phyloP scores from a whole-genome alignment of 2,797 vertebrate genomes.

The Acanthopagrus latus region DNA sequence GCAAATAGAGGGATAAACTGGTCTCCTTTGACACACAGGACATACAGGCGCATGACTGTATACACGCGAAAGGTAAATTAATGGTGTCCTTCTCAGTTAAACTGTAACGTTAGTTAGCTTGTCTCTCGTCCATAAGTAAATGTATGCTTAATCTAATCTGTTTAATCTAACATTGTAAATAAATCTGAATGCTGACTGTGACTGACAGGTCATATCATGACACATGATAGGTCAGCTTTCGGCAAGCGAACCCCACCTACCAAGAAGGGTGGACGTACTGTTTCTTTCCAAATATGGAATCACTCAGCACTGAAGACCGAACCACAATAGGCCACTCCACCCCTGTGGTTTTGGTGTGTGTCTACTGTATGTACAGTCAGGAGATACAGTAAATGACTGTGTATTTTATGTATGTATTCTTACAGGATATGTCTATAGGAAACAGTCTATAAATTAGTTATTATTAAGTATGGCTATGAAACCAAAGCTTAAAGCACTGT shows the following conservation, averaged over 20 bases:
- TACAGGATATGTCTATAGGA: background rate
- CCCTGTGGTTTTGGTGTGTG: conserved; percentile 42
- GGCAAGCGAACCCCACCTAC: background rate
- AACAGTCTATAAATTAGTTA: background rate
- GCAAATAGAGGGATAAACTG: background rate
- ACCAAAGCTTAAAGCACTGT: background rate
- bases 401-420: conserved; percentile 9
- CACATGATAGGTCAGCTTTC: conserved; percentile 5
- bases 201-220: background rate
- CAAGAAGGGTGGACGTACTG: conserved; percentile 5
- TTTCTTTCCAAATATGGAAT: conserved; percentile 62
- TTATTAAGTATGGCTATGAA: background rate
- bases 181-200: background rate
- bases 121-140: no score
- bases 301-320: conserved; percentile 48
- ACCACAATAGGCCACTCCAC: conserved; percentile 55
- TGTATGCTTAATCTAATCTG: no score
- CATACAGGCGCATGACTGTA: background rate
- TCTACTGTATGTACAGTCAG: conserved; percentile 4
- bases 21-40: background rate
- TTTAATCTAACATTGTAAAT: background rate
- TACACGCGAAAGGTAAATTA: no score
- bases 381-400: conserved; percentile 4
- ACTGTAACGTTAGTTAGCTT: no score
- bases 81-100: no score